Conservation (phyloP, 2,113 vertebrate species). For the Tachuris rubrigastra region DNA sequence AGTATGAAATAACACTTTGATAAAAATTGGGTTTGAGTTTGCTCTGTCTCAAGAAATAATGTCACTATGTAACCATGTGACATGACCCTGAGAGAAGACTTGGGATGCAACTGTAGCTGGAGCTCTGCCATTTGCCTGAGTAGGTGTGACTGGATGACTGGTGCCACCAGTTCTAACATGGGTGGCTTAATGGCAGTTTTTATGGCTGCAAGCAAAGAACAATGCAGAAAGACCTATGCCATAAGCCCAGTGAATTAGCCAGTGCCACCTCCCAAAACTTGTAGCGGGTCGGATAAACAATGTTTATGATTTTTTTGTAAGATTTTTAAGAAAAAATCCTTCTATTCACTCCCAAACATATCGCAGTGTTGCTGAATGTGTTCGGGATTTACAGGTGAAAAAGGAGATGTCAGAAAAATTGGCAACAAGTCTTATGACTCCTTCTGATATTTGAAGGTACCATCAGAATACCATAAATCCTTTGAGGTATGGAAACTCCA, state of each 20-base stretch:
- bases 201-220: not conserved
- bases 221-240: not conserved
- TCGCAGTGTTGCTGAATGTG: not conserved
- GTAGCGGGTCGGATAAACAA: not conserved
- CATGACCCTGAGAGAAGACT: not conserved
- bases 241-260: not conserved
- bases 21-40: not conserved
- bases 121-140: not conserved
- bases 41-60: not conserved
- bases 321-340: not conserved
- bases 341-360: not conserved
- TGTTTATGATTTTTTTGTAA: not conserved
- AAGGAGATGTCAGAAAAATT: not conserved
- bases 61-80: fast-evolving
- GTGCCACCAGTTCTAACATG: not conserved
- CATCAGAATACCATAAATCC: not conserved
- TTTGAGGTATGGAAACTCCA: not conserved
- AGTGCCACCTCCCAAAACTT: not conserved
- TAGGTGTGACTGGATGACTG: not conserved
- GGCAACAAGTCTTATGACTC: not conserved
- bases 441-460: not conserved
- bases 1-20: not conserved
- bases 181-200: not conserved
- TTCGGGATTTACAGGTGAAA: not conserved
- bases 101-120: not conserved